Conservation (phyloP, 2,113 vertebrate genomes). For the Caranx ignobilis region DNA sequence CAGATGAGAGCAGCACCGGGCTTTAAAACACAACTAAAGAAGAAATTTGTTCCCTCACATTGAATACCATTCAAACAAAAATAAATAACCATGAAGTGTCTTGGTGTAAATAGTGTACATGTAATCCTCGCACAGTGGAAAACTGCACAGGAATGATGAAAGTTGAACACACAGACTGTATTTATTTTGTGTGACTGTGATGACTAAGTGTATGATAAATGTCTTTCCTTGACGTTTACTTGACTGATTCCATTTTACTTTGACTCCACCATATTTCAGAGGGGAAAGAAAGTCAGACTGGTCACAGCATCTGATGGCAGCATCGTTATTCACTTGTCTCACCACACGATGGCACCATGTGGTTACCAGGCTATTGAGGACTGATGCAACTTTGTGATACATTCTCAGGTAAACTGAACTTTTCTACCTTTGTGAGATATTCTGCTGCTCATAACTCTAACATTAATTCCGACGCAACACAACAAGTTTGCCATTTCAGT, state of each 20-base stretch:
- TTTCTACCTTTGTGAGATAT: not conserved
- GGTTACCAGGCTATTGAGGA: not conserved
- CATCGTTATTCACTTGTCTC: slow-evolving; percentile 15
- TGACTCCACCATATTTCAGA: not conserved
- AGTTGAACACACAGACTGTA: too few relatives aligned
- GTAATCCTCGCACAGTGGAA: too few relatives aligned
- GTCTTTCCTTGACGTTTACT: too few relatives aligned
- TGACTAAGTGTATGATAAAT: too few relatives aligned
- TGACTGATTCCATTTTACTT: not conserved
- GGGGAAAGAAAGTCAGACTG: not conserved
- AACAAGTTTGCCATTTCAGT: not conserved
- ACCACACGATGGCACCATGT: slow-evolving; percentile 30
- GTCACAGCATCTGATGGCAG: not conserved
- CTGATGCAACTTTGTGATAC: not conserved
- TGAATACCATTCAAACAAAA: too few relatives aligned
- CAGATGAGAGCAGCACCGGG: too few relatives aligned
- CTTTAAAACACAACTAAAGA: too few relatives aligned
- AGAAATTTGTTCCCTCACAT: too few relatives aligned
- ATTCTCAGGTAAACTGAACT: not conserved
- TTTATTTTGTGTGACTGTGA: too few relatives aligned
- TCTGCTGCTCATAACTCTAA: not conserved
- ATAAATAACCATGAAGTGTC: too few relatives aligned
- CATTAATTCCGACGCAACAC: not conserved
- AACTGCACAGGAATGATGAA: too few relatives aligned
- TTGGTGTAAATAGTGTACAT: too few relatives aligned